phyloP scores from a whole-genome alignment of 2,888 invertebrate genomes.

The Agrochola litura region DNA sequence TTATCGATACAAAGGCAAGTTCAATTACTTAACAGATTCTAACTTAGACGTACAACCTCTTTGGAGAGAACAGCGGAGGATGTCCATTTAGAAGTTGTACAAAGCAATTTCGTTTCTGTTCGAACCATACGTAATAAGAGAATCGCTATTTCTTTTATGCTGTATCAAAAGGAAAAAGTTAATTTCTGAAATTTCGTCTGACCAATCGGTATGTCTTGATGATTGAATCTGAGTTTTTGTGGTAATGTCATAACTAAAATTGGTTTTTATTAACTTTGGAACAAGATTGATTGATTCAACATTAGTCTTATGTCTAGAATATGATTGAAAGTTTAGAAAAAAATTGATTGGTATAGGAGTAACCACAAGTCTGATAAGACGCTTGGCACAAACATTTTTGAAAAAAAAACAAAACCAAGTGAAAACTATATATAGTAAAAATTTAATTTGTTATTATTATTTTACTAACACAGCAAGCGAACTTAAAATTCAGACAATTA shows the following conservation, averaged over 20 bases:
- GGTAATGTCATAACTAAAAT: slow-evolving; percentile 20
- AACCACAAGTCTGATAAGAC: not conserved
- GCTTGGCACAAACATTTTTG: not conserved
- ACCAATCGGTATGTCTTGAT: slow-evolving; percentile 14
- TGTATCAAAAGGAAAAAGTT: slow-evolving; percentile 49
- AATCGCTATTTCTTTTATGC: slow-evolving; percentile 57
- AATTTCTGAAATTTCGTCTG: slow-evolving; percentile 30
- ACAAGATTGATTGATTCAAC: slow-evolving; percentile 26
- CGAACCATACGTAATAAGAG: slow-evolving; percentile 54
- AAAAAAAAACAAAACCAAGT: not conserved
- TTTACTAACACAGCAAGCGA: not conserved
- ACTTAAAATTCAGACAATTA: slow-evolving; percentile 30
- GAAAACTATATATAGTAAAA: not conserved
- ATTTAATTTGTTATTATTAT: not conserved
- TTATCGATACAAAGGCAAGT: slow-evolving; percentile 65
- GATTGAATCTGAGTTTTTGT: slow-evolving; percentile 28
- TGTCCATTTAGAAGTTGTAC: slow-evolving; percentile 71
- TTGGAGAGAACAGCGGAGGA: slow-evolving; percentile 62
- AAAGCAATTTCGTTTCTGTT: slow-evolving; percentile 66
- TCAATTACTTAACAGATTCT: slow-evolving; percentile 73
- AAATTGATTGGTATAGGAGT: not conserved
- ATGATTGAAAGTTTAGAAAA: not conserved
- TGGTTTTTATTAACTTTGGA: slow-evolving; percentile 26
- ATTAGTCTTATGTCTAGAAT: slow-evolving; percentile 1
- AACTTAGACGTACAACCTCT: slow-evolving; percentile 67